phyloP scores from a whole-genome alignment of 2,113 vertebrate species.

The Hyaena hyaena region DNA sequence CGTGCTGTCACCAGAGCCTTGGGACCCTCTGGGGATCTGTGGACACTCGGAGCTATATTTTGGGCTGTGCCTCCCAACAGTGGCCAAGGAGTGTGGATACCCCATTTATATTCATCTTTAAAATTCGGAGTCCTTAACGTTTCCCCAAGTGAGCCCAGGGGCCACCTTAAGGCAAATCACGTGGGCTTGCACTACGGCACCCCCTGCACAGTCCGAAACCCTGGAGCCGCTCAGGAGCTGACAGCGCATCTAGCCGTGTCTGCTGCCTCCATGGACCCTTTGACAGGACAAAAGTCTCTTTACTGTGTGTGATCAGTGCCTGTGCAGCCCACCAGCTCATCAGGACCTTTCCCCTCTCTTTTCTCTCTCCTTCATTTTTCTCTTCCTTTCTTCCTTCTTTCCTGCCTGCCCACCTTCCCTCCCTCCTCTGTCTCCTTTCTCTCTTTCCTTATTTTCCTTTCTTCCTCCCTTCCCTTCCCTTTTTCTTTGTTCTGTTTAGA shows the following conservation, averaged over 20 bases:
- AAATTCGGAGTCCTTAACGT: not conserved
- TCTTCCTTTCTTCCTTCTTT: not conserved
- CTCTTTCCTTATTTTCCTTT: too few species aligned
- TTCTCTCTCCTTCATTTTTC: not conserved
- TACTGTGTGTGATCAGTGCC: not conserved
- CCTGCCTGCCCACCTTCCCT: not conserved
- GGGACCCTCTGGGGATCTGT: not conserved
- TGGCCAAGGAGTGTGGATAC: not conserved
- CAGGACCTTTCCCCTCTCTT: not conserved
- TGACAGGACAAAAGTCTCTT: not conserved
- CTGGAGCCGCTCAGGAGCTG: not conserved
- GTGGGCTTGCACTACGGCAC: not conserved
- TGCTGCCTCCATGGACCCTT: not conserved
- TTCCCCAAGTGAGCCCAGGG: not conserved
- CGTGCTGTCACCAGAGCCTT: rapidly evolving
- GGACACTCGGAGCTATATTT: not conserved
- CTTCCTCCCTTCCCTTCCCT: not conserved
- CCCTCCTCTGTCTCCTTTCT: not conserved
- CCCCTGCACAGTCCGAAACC: not conserved
- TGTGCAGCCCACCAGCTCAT: not conserved
- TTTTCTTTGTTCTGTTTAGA: not conserved
- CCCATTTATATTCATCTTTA: not conserved
- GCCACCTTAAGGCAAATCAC: not conserved
- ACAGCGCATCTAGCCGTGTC: not conserved
- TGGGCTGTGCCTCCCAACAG: not conserved